phyloP scores from a whole-genome alignment of 35 echinoderm and acorn worm species.

The Lytechinus pictus region DNA sequence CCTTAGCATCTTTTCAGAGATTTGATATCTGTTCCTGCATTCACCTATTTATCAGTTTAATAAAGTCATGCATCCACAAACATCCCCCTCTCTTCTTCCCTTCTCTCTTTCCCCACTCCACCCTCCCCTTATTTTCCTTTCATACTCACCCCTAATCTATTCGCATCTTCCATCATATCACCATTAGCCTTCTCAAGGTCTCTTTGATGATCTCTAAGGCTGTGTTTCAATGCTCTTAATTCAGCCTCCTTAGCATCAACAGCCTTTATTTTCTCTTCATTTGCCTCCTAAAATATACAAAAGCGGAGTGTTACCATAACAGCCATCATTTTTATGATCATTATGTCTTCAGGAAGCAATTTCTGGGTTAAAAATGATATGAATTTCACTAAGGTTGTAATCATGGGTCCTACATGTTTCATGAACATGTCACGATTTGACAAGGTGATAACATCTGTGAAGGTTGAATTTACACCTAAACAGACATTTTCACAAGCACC shows the following conservation, averaged over 20 bases:
- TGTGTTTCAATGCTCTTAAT: conserved; percentile 55
- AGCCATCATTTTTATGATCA: neutral
- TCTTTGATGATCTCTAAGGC: conserved; percentile 65
- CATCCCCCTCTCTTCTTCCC: neutral
- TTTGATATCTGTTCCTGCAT: neutral
- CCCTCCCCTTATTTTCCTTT: neutral
- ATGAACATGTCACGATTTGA: neutral
- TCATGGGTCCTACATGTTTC: neutral
- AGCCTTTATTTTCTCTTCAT: conserved; percentile 76
- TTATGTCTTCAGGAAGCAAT: no score
- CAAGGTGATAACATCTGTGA: no score
- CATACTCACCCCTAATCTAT: conserved; percentile 39
- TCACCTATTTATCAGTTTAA: neutral
- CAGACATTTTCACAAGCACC: no score
- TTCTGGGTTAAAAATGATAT: no score
- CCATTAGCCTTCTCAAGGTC: conserved; percentile 71
- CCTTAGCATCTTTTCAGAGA: neutral
- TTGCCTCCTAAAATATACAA: conserved; percentile 63
- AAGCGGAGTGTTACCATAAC: neutral
- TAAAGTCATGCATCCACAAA: no score
- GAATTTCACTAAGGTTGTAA: no score
- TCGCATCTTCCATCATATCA: conserved; percentile 53
- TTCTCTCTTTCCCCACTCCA: neutral
- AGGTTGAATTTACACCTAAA: no score
- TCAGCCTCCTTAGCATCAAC: conserved; percentile 77